phyloP scores from a whole-genome alignment of 2,797 vertebrate genomes.

The Parotocinclus haroldoi region DNA sequence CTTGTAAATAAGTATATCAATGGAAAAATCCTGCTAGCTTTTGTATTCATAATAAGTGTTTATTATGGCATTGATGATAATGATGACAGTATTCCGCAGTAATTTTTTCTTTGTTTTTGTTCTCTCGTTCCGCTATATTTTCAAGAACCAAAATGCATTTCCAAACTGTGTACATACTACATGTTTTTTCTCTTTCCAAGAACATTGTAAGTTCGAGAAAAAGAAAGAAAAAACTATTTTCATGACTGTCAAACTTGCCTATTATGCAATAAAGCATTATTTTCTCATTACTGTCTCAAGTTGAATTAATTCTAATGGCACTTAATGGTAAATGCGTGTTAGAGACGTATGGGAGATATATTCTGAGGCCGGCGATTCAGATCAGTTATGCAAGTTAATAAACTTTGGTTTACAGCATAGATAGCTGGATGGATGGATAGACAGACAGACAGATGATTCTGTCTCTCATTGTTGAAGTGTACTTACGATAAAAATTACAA shows the following conservation, averaged over 20 bases:
- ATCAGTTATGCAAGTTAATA: too few species aligned
- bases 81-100: constrained; percentile 82
- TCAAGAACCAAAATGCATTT: constrained; percentile 62
- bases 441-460: too few species aligned
- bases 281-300: constrained; percentile 58
- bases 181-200: constrained; percentile 58
- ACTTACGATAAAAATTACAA: too few species aligned
- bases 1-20: constrained; percentile 73
- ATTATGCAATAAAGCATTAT: constrained; percentile 88
- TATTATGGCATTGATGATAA: constrained; percentile 65
- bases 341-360: too few species aligned
- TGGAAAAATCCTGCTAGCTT: constrained; percentile 76
- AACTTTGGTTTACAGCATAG: too few species aligned
- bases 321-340: too few species aligned
- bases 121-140: constrained; percentile 67
- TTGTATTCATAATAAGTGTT: constrained; percentile 38
- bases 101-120: constrained; percentile 58
- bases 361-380: too few species aligned
- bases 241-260: constrained; percentile 77
- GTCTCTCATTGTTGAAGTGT: too few species aligned
- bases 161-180: constrained; percentile 82
- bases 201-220: too few species aligned
- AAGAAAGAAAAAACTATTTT: constrained; percentile 48
- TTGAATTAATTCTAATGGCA: not conserved
- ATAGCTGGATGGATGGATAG: too few species aligned